These are phyloP conservation scores for Pluvialis apricaria DNA, from an alignment of 2,113 vertebrate species.

Conservation along the genomic window DNA sequence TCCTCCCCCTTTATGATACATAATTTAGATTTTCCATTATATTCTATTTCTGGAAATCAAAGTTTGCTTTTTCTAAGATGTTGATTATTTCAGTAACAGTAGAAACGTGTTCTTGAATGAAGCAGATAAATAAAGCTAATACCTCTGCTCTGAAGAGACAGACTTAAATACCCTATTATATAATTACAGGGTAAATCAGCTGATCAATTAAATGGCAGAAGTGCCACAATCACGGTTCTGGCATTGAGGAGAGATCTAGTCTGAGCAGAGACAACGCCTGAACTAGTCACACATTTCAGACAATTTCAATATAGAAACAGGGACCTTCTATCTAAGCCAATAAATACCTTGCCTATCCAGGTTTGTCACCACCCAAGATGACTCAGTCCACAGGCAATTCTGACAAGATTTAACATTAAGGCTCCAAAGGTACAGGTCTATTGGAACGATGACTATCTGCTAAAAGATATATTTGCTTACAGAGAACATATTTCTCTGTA, in stretches of 20 bases:
- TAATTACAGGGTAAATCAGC: not conserved
- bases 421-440: not conserved
- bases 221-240: not conserved
- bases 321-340: not conserved
- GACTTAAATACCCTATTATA: constrained; percentile 3
- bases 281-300: not conserved
- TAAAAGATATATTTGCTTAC: not conserved
- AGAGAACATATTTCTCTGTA: not conserved
- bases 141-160: not conserved
- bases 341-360: not conserved
- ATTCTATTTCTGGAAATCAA: not conserved
- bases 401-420: not conserved
- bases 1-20: not conserved
- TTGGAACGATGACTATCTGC: not conserved
- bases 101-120: constrained; percentile 22
- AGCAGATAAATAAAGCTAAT: constrained; percentile 15
- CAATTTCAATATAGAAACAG: not conserved
- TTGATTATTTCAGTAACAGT: not conserved
- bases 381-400: not conserved
- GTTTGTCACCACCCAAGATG: not conserved
- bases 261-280: not conserved
- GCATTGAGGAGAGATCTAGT: not conserved
- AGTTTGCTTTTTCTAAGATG: not conserved
- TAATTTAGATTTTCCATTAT: not conserved
- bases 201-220: not conserved